phyloP scores from a whole-genome alignment of 1,140 invertebrate species.

The Solenopsis invicta region DNA sequence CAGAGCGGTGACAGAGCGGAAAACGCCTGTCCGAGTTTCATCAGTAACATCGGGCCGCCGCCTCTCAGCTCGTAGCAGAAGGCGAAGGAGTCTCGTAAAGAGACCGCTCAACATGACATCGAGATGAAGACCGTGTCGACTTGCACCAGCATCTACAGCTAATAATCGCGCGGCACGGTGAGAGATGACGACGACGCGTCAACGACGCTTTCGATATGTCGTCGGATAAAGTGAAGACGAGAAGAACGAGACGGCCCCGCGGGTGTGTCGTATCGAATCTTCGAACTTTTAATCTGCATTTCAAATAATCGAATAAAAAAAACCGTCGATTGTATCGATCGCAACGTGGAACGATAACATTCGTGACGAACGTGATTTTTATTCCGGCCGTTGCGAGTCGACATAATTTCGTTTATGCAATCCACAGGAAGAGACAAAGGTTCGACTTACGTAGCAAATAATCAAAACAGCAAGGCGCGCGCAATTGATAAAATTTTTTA shows the following conservation, averaged over 20 bases:
- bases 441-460: conserved; percentile 7
- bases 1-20: conserved; percentile 85
- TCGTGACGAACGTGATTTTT: conserved; percentile 9
- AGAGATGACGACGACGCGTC: background rate
- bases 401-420: conserved; percentile 4
- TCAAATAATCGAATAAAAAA: background rate
- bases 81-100: conserved; percentile 73
- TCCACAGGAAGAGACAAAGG: background rate
- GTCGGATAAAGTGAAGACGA: conserved; percentile 3
- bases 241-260: too few species aligned
- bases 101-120: conserved; percentile 77
- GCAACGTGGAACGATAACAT: background rate
- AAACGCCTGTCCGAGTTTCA: conserved; percentile 85
- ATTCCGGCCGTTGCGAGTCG: background rate
- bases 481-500: conserved; percentile 16
- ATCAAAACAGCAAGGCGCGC: background rate
- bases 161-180: conserved; percentile 57
- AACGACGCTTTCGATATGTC: background rate
- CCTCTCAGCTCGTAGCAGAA: conserved; percentile 85
- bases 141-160: conserved; percentile 79
- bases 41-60: conserved; percentile 84
- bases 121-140: conserved; percentile 81
- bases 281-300: background rate
- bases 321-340: conserved; percentile 1
- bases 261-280: background rate